Evolutionary conservation across 1,140 invertebrate genomes (phyloP).

Genomic region (Frieseomelitta varia): DNA sequence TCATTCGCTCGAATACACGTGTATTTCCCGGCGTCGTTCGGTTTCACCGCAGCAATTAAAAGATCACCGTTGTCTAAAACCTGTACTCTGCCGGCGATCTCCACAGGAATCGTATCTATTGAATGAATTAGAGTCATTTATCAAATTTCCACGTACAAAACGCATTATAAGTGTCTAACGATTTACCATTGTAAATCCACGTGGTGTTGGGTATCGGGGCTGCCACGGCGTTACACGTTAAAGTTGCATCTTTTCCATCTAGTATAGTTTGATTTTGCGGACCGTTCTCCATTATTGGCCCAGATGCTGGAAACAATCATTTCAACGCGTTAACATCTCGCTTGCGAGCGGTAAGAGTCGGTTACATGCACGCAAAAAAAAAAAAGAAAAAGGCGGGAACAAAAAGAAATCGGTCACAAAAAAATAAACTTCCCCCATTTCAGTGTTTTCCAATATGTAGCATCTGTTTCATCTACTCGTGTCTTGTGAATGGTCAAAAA

Average conservation of each 20-base stretch:
- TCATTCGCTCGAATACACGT: slow-evolving; percentile 94
- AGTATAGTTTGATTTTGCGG: slow-evolving; percentile 94
- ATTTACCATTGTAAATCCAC: slow-evolving; percentile 93
- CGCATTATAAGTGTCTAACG: slow-evolving; percentile 34
- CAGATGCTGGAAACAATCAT: slow-evolving; percentile 86
- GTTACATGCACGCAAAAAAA: slow-evolving; percentile 58
- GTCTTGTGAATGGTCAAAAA: not conserved
- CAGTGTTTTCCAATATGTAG: slow-evolving; percentile 26
- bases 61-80: slow-evolving; percentile 93
- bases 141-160: not conserved
- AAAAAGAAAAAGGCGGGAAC: slow-evolving; percentile 48
- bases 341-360: not conserved
- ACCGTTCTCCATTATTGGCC: slow-evolving; percentile 90
- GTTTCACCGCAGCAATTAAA: slow-evolving; percentile 91
- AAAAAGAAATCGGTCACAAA: slow-evolving; percentile 28
- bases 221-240: slow-evolving; percentile 92
- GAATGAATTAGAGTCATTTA: slow-evolving; percentile 45
- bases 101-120: slow-evolving; percentile 82
- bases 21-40: slow-evolving; percentile 93
- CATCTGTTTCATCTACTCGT: not conserved
- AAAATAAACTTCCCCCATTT: slow-evolving; percentile 23
- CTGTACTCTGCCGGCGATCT: slow-evolving; percentile 88
- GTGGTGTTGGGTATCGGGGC: slow-evolving; percentile 95
- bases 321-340: not conserved
- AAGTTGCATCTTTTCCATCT: slow-evolving; percentile 94